A percentile compares a stretch with the other conserved stretches of the same genome.
These are phyloP conservation scores for Octodon degus DNA, from an alignment of 2,113 vertebrate genomes.

Conservation along the genomic window DNA sequence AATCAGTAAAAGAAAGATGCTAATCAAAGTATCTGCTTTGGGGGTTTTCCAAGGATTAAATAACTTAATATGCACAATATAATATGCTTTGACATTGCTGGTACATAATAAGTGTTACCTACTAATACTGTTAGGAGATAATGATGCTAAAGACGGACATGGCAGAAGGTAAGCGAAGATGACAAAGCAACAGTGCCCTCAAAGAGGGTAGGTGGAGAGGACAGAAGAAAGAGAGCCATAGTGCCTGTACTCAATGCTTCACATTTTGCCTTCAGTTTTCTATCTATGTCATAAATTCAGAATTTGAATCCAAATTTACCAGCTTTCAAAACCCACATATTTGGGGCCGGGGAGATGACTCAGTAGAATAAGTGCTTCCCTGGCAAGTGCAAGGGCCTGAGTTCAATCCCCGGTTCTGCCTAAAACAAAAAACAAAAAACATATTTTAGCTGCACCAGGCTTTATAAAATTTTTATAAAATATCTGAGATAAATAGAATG, in stretches of 20 bases:
- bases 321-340: conserved; percentile 44
- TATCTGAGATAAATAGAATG: conserved; percentile 12
- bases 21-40: not conserved
- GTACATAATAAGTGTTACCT: not conserved
- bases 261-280: not conserved
- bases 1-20: conserved; percentile 27
- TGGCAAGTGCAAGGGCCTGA: too few species aligned
- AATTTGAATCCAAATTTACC: conserved; percentile 56
- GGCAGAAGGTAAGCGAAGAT: conserved; percentile 43
- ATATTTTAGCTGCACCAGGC: not conserved
- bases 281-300: conserved; percentile 26
- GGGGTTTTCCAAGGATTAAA: not conserved
- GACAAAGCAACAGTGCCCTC: not conserved
- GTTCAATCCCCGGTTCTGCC: too few species aligned
- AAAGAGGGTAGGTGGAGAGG: not conserved
- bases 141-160: not conserved
- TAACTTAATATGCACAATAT: not conserved
- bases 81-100: conserved; percentile 24
- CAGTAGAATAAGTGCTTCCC: too few species aligned
- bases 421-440: too few species aligned
- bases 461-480: conserved; percentile 52
- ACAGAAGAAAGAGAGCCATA: not conserved
- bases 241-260: not conserved
- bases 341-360: too few species aligned
- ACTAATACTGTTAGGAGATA: not conserved